phyloP scores from a whole-genome alignment of 30 jellyfish, hydroid and myxozoan species.

The Aurelia aurita complex sp. Pacific region DNA sequence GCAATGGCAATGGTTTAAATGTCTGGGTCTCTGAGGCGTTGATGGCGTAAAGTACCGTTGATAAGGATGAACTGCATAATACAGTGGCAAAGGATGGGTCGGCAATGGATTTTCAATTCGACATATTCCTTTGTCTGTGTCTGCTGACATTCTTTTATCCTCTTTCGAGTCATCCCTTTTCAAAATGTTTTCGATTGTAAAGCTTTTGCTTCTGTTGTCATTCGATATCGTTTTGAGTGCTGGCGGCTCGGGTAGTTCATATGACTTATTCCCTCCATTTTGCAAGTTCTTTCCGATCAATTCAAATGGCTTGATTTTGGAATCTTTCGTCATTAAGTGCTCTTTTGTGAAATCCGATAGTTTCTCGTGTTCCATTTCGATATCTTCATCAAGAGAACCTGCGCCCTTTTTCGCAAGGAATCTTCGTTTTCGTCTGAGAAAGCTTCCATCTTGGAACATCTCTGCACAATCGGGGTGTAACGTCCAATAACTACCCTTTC shows the following conservation, averaged over 20 bases:
- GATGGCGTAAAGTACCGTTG: conserved; percentile 45
- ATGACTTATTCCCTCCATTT: conserved; percentile 1
- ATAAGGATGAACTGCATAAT: conserved; percentile 47
- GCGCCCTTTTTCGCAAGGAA: conserved; percentile 69
- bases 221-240: neutral
- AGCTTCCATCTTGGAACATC: conserved; percentile 96
- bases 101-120: conserved; percentile 45
- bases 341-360: conserved; percentile 32
- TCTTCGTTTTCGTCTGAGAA: conserved; percentile 87
- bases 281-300: conserved; percentile 12
- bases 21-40: conserved; percentile 32
- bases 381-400: conserved; percentile 7
- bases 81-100: conserved; percentile 47
- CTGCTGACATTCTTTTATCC: conserved; percentile 5
- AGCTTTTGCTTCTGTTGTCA: conserved; percentile 38
- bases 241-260: conserved; percentile 34
- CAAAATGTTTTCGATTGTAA: conserved; percentile 58
- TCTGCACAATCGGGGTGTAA: conserved; percentile 91
- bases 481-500: conserved; percentile 98
- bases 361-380: conserved; percentile 15
- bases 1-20: conserved; percentile 30
- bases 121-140: conserved; percentile 12
- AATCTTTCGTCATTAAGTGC: neutral
- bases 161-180: conserved; percentile 35
- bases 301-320: conserved; percentile 7